Conservation (phyloP, 2,797 vertebrate genomes). For the Myotis myotis region DNA sequence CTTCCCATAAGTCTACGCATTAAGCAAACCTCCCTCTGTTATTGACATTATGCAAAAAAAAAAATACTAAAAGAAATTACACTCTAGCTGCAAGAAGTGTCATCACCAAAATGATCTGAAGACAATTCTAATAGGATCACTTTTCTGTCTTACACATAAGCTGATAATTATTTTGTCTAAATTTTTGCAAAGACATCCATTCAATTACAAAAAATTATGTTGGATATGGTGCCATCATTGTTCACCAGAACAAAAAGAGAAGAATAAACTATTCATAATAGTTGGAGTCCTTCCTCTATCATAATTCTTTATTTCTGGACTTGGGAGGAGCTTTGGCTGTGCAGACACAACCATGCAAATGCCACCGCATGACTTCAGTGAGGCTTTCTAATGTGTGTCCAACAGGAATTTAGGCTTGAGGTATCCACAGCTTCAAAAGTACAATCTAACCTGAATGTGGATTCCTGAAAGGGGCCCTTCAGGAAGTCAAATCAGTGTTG, state of each 20-base stretch:
- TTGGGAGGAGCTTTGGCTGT: not conserved
- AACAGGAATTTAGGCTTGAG: slow-evolving; percentile 26
- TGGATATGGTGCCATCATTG: slow-evolving; percentile 56
- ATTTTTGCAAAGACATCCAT: slow-evolving; percentile 62
- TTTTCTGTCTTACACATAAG: slow-evolving; percentile 66
- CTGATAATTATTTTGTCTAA: slow-evolving; percentile 60
- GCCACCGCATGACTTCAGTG: not conserved
- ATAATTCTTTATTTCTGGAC: not conserved
- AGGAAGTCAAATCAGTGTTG: not conserved
- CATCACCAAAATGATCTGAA: slow-evolving; percentile 66
- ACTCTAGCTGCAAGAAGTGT: slow-evolving; percentile 64
- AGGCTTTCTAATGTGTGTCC: not conserved
- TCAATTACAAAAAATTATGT: slow-evolving; percentile 67
- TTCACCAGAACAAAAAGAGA: slow-evolving; percentile 30
- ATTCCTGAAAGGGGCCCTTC: not conserved
- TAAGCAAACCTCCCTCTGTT: slow-evolving; percentile 75
- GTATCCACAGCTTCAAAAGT: not conserved
- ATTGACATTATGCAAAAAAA: slow-evolving; percentile 67
- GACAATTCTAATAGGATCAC: slow-evolving; percentile 33
- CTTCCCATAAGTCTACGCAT: slow-evolving; percentile 67
- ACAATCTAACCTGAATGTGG: slow-evolving; percentile 40
- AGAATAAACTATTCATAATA: not conserved
- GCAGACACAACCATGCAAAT: slow-evolving; percentile 14
- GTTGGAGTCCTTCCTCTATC: not conserved
- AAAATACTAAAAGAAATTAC: slow-evolving; percentile 60